phyloP scores from a whole-genome alignment of 1,140 invertebrate species.

The Drosophila leontia region DNA sequence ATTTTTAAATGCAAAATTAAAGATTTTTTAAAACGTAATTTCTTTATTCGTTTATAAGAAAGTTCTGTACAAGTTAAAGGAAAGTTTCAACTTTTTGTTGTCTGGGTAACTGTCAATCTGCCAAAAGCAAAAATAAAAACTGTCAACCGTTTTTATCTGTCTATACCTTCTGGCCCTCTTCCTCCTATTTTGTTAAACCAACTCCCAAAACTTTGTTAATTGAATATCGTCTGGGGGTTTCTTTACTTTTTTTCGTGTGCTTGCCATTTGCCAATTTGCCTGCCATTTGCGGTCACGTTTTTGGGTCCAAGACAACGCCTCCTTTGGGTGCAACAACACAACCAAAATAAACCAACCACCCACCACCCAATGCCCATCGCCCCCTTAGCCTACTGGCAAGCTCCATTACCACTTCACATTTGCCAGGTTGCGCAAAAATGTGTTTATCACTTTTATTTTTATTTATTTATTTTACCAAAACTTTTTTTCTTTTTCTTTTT shows the following conservation, averaged over 20 bases:
- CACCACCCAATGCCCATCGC: constrained; percentile 8
- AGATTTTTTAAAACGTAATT: background rate
- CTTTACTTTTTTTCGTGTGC: constrained; percentile 2
- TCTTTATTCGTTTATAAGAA: background rate
- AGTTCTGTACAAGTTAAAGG: background rate
- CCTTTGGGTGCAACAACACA: background rate
- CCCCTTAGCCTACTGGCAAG: background rate
- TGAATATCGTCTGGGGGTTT: constrained; percentile 45
- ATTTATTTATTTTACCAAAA: background rate
- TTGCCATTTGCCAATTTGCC: constrained; percentile 57
- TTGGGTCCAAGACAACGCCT: constrained; percentile 42
- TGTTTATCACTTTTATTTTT: constrained; percentile 13
- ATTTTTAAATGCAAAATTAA: background rate
- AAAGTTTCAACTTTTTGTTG: background rate
- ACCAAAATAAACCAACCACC: constrained; percentile 2
- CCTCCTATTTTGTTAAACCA: constrained; percentile 4
- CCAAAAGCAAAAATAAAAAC: constrained; percentile 1
- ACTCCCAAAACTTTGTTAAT: constrained; percentile 59
- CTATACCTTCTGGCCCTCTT: background rate
- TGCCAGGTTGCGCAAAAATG: constrained; percentile 18
- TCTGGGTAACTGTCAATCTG: constrained; percentile 9
- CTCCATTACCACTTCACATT: constrained; percentile 8
- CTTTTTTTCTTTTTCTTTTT: constrained; percentile 4
- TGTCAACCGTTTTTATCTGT: background rate
- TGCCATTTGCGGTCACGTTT: constrained; percentile 70